Percentiles rank a stretch among this genome's conserved stretches.
Conservation (phyloP, 1,140 invertebrate genomes). For the Drosophila truncata region DNA sequence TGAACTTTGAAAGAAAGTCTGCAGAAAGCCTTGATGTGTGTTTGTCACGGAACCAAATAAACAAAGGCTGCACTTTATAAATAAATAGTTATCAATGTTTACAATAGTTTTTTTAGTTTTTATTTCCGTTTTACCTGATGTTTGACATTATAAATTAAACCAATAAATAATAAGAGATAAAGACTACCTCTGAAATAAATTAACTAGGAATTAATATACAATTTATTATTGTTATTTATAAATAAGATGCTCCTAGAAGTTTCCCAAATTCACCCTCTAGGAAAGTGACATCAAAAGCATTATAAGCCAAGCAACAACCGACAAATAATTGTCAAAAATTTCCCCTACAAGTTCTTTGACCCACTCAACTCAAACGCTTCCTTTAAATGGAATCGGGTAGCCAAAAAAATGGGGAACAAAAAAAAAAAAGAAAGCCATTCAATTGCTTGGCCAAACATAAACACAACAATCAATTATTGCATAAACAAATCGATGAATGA, state of each 20-base stretch:
- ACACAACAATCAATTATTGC: constrained; percentile 49
- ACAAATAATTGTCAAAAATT: neutral
- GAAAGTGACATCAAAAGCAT: neutral
- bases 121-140: neutral
- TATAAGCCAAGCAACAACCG: neutral
- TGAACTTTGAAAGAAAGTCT: constrained; percentile 4
- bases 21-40: constrained; percentile 12
- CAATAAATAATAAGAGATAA: too few species aligned
- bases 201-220: too few species aligned
- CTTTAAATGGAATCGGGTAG: neutral
- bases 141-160: neutral
- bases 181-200: too few species aligned
- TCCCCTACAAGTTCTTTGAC: constrained; percentile 23
- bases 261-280: too few species aligned
- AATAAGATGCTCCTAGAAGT: too few species aligned
- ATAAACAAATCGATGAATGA: constrained; percentile 55
- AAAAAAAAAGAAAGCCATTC: constrained; percentile 29
- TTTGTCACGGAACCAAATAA: neutral
- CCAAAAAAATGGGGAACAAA: neutral
- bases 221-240: too few species aligned
- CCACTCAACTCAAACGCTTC: constrained; percentile 5
- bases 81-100: neutral
- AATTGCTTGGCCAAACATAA: constrained; percentile 49
- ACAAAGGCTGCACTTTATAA: constrained; percentile 6
- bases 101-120: neutral